Base-by-base conservation (phyloP, 2,797 vertebrate species). In the Squalus acanthias region DNA sequence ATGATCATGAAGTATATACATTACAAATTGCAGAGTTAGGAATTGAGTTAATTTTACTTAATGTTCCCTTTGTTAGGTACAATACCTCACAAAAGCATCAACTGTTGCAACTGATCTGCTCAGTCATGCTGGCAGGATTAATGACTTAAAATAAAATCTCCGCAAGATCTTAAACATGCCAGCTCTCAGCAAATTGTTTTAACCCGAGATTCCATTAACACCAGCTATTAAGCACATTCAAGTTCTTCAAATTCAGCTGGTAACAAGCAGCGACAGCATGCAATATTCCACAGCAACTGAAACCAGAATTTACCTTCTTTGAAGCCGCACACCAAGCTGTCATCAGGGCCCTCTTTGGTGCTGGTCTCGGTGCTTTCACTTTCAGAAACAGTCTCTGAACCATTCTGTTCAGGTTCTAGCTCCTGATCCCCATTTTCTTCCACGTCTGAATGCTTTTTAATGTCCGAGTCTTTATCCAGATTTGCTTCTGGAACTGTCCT, bases 351-450 rank as follows among this genome's bases (percentile, higher is more conserved):
- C 96, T 99, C 98, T 0, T 97, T 97, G 60, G 98, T 98, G 1
- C 97, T 97, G 97, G 98, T 98, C 96, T 98, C 98, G 0, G 96
- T 57, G 67, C 97, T 98, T 96, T 99, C 99, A 0, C 98, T 98
- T 98, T 99, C 99, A 0, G 98, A 98, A 82, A 97, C 96, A 92
- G 98, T 98, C 92, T 98, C 99, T 0, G 99, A 98, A 0, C 99
- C 99, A 0, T 99, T 99, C 46, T 98, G 98, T 96, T 99, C 97
- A 0, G 98, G 98, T 96, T 99, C 99, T 0, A 97, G 39, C 63
- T 98, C 98, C 97, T 97, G 97, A 96, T 99, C 99, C 0, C 98
- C 99, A 0, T 99, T 99, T 97, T 99, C 99, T 97, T 99, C 99
- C 6, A 97, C 97, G 15, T 96, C 10, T 93, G 97, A 97, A 0